Base-by-base conservation (phyloP, 1,140 invertebrate species). In the Kradibia gibbosae region DNA sequence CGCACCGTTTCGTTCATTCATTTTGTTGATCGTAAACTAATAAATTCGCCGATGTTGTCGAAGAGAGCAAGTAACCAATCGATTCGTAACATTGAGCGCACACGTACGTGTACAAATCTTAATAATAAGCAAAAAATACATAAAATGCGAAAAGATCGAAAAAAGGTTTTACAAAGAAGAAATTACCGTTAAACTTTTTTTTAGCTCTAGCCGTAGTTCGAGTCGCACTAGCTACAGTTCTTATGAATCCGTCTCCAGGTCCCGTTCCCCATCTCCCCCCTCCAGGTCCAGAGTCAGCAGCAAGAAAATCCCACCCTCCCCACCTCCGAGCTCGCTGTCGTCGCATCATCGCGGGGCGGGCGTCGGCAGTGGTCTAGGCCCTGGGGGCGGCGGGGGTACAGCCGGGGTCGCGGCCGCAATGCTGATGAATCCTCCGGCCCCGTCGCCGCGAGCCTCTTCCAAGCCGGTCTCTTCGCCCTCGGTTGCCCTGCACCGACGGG, bases 351-450 rank as follows among this genome's bases (percentile, higher is more conserved):
- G 60, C 78, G 53, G 78, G 3, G 77, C 45, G n/a, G 39, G 45
- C 1, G 65, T 53, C 48, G 39, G 48, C 3, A 28, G 57, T 78
- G 39, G 72, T 34, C 25, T 28, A 34, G 62, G 53, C 2, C 2
- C 3, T 80, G 39, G 50, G 20, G 75, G 57, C 10, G 48, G 45
- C 4, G 78, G 62, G 2, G 34, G 17, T 0, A n/a, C 48, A 7
- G 42, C 25, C 1, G 71, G 48, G 17, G 45, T 70, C 84, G 36
- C 88, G 86, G 89, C 94, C 31, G 94, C 93, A 0, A 93, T 94
- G 85, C 87, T 94, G 65, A 95, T 95, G 94, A 94, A 94, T 89
- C 94, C 94, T 78, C 94, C 94, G 3, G 94, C 94, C 84, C 94
- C 94, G 74, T 92, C 92, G 77, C 89, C 91, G 20, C 91, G 92